These are phyloP conservation scores for Helicoverpa armigera DNA, from an alignment of 1,140 invertebrate genomes.

Conservation along the genomic window DNA sequence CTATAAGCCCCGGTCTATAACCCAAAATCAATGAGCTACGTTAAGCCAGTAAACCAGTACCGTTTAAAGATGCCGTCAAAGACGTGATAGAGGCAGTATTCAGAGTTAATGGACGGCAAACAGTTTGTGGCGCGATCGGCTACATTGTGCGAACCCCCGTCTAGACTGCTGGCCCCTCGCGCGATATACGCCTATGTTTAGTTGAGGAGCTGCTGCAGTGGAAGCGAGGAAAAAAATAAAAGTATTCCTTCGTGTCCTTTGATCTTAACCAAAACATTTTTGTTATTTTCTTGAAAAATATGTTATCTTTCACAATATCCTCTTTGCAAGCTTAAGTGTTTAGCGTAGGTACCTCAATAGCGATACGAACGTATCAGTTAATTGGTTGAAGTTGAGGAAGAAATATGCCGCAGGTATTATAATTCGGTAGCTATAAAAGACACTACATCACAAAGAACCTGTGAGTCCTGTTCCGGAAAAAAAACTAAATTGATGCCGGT, in stretches of 20 bases:
- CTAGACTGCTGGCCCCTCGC: slow-evolving; percentile 35
- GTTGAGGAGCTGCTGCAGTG: background rate
- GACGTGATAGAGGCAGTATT: slow-evolving; percentile 18
- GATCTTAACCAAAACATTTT: background rate
- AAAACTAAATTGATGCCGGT: too few species aligned
- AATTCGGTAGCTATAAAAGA: too few species aligned
- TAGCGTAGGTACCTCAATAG: too few species aligned
- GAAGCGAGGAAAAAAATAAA: background rate
- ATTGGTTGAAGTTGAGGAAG: too few species aligned
- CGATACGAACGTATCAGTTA: too few species aligned
- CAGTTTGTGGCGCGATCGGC: slow-evolving; percentile 4
- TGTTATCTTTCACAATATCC: too few species aligned
- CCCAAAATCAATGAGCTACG: background rate
- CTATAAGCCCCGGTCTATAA: background rate
- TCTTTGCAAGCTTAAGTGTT: too few species aligned
- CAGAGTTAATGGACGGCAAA: slow-evolving; percentile 36
- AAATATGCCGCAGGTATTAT: too few species aligned
- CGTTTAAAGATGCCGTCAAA: slow-evolving; percentile 6
- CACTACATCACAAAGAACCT: too few species aligned
- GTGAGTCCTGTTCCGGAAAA: too few species aligned
- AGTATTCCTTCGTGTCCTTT: background rate
- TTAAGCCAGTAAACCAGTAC: background rate
- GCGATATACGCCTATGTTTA: background rate
- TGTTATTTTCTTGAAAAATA: too few species aligned
- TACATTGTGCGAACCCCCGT: slow-evolving; percentile 24